phyloP scores from a whole-genome alignment of 2,888 invertebrate species.

The Polymixis lichenea region DNA sequence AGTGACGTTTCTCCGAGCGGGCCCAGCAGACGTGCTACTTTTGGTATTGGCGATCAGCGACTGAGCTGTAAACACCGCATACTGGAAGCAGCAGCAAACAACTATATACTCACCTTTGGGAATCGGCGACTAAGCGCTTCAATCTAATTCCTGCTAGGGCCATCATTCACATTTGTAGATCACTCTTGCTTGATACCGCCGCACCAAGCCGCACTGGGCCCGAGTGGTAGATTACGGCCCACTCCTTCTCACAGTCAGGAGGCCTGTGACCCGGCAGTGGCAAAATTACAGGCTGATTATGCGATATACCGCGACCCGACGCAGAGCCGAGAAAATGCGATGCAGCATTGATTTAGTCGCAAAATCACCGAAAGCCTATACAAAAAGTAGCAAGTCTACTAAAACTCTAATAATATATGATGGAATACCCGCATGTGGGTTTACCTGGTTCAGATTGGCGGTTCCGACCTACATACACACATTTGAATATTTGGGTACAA shows the following conservation, averaged over 20 bases:
- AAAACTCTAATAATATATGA: slow-evolving; percentile 52
- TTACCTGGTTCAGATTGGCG: slow-evolving; percentile 54
- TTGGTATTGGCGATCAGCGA: not conserved
- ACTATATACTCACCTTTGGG: no score
- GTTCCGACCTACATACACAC: slow-evolving; percentile 61
- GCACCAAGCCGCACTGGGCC: no score
- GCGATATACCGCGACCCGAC: no score
- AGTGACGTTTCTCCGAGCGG: slow-evolving; percentile 62
- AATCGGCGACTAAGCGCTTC: not conserved
- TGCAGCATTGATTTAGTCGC: no score
- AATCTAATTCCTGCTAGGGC: no score
- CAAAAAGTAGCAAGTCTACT: slow-evolving; percentile 34
- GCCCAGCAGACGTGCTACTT: slow-evolving; percentile 36
- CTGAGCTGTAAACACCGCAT: not conserved
- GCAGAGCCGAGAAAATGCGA: not conserved
- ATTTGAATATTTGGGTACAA: slow-evolving; percentile 60
- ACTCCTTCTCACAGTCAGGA: no score
- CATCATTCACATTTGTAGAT: no score
- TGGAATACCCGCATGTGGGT: slow-evolving; percentile 53
- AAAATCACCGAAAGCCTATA: not conserved
- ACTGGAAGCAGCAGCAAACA: no score
- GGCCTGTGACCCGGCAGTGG: no score
- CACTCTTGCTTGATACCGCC: no score
- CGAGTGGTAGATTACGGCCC: no score
- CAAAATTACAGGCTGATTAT: no score